phyloP scores from a whole-genome alignment of 2,113 vertebrate species.

The Daubentonia madagascariensis region DNA sequence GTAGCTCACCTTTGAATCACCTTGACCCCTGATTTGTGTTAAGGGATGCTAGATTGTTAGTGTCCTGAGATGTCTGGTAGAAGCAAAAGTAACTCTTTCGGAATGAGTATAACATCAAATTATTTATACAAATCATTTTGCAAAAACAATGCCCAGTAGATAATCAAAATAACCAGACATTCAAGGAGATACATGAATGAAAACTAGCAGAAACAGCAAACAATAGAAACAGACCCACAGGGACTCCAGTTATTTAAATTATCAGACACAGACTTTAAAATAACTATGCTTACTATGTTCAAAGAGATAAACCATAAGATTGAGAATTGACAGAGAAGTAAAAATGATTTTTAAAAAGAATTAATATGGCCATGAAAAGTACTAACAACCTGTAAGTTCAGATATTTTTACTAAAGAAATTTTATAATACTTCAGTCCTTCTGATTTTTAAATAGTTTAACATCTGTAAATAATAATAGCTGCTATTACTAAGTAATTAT shows the following conservation, averaged over 20 bases:
- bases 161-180: not conserved
- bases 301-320: not conserved
- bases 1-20: not conserved
- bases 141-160: not conserved
- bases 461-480: not conserved
- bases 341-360: not conserved
- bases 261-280: not conserved
- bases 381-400: not conserved
- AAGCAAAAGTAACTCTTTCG: not conserved
- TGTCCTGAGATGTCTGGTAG: not conserved
- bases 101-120: not conserved
- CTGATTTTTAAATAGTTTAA: not conserved
- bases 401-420: not conserved
- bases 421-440: not conserved
- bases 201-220: not conserved
- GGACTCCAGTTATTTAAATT: not conserved
- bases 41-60: not conserved
- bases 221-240: not conserved
- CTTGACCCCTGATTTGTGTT: not conserved
- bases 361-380: not conserved
- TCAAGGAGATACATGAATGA: not conserved
- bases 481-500: not conserved
- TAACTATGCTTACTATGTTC: not conserved
- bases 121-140: conserved; percentile 10
- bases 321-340: not conserved